Conservation (phyloP, 2,888 invertebrate genomes). For the Drosophila melanosoma region DNA sequence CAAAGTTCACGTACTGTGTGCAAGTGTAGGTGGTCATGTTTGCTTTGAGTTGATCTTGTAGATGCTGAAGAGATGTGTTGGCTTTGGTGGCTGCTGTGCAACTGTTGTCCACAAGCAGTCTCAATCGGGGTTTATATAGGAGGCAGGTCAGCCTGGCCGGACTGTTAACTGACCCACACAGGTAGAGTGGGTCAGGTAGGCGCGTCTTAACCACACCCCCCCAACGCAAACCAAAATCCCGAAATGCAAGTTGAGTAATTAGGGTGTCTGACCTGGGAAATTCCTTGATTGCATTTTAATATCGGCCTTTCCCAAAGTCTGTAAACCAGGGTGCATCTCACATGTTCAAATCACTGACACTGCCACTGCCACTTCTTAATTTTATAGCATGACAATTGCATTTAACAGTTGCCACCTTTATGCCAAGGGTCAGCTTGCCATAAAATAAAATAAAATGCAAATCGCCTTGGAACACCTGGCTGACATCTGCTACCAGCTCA, state of each 20-base stretch:
- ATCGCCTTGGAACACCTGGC: conserved; percentile 18
- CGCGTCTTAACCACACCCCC: conserved; percentile 1
- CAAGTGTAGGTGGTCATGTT: conserved; percentile 49
- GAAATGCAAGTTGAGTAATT: conserved; percentile 37
- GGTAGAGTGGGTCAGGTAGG: conserved; percentile 39
- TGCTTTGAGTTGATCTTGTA: background rate
- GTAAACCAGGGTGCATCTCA: conserved; percentile 12
- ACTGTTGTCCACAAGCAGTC: conserved; percentile 39
- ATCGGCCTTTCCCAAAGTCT: conserved; percentile 37
- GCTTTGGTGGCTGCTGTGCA: conserved; percentile 37
- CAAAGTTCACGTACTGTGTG: conserved; percentile 52
- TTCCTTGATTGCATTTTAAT: conserved; percentile 67
- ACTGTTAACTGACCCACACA: conserved; percentile 4
- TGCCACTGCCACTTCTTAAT: conserved; percentile 11
- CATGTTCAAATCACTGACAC: conserved; percentile 22
- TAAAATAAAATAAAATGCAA: conserved; percentile 22
- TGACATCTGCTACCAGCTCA: conserved; percentile 22
- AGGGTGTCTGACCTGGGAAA: conserved; percentile 26
- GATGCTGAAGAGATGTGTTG: conserved; percentile 11
- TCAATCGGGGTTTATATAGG: conserved; percentile 38
- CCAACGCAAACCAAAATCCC: conserved; percentile 4
- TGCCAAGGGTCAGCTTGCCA: conserved; percentile 14
- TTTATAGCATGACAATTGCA: conserved; percentile 30
- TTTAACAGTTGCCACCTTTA: conserved; percentile 23
- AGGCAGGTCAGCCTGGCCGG: background rate